Evolutionary conservation across 2,113 vertebrate species (phyloP).

Genomic region (Craseonycteris thonglongyai): DNA sequence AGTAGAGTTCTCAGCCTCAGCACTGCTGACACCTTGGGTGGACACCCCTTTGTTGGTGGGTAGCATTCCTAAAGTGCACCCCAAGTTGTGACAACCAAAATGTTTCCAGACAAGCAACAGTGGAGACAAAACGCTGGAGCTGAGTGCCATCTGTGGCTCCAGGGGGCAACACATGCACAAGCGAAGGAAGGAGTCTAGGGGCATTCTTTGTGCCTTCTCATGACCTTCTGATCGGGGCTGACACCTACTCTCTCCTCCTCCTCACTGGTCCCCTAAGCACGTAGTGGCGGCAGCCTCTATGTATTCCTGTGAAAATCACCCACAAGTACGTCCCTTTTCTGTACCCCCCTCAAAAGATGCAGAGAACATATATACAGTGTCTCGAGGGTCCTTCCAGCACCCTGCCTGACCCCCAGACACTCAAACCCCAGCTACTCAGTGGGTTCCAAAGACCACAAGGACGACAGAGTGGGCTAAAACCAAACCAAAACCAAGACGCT

Average conservation of each 20-base stretch:
- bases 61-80: too few relatives aligned
- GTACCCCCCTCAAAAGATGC: too few relatives aligned
- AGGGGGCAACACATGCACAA: too few relatives aligned
- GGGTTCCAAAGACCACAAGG: background rate
- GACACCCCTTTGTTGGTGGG: background rate
- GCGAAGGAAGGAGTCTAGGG: background rate
- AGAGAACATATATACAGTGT: too few relatives aligned
- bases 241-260: rapidly evolving
- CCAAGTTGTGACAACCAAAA: background rate
- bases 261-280: background rate
- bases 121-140: too few relatives aligned
- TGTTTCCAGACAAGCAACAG: background rate
- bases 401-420: background rate
- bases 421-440: background rate
- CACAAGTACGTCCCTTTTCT: background rate
- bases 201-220: background rate
- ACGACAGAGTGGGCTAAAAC: background rate
- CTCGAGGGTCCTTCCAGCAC: background rate
- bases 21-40: background rate
- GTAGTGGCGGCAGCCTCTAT: background rate
- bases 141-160: background rate
- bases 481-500: background rate
- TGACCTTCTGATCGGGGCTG: background rate
- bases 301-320: background rate
- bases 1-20: background rate